Conservation (phyloP, 1,140 invertebrate genomes). For the Argopecten irradians region DNA sequence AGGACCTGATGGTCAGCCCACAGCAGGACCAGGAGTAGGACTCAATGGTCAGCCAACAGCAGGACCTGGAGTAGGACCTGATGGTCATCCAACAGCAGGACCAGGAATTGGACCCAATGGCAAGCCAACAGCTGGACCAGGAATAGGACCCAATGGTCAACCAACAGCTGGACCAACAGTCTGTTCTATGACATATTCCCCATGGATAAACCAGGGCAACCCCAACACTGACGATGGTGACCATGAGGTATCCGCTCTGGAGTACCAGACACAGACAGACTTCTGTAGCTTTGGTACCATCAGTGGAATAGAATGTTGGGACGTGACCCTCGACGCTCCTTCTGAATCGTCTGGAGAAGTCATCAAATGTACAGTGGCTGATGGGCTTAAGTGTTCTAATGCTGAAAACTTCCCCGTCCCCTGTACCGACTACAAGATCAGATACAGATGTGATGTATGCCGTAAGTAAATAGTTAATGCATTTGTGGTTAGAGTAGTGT, state of each 20-base stretch:
- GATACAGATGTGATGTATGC: conserved; percentile 56
- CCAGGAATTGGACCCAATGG: not conserved
- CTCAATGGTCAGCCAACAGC: not conserved
- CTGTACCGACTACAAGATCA: conserved; percentile 75
- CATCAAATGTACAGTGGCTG: conserved; percentile 49
- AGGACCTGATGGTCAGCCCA: conserved; percentile 28
- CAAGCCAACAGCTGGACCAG: not conserved
- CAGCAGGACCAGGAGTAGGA: conserved; percentile 30
- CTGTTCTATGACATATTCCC: not conserved
- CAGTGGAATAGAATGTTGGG: conserved; percentile 60
- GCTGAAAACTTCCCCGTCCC: conserved; percentile 53
- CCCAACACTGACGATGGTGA: conserved; percentile 18
- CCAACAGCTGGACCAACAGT: no score
- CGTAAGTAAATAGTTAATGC: no score
- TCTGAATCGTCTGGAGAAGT: conserved; percentile 59
- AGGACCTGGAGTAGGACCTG: not conserved
- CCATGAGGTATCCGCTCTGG: conserved; percentile 46
- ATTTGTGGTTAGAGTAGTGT: no score
- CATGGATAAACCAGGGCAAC: conserved; percentile 28
- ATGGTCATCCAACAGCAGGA: conserved; percentile 23
- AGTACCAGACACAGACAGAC: conserved; percentile 44
- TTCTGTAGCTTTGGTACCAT: conserved; percentile 65
- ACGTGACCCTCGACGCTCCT: conserved; percentile 50
- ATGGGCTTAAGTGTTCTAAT: conserved; percentile 59
- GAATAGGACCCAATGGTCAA: no score